Evolutionary conservation across 2,888 invertebrate species (phyloP).

Genomic region (Cephus runcator): DNA sequence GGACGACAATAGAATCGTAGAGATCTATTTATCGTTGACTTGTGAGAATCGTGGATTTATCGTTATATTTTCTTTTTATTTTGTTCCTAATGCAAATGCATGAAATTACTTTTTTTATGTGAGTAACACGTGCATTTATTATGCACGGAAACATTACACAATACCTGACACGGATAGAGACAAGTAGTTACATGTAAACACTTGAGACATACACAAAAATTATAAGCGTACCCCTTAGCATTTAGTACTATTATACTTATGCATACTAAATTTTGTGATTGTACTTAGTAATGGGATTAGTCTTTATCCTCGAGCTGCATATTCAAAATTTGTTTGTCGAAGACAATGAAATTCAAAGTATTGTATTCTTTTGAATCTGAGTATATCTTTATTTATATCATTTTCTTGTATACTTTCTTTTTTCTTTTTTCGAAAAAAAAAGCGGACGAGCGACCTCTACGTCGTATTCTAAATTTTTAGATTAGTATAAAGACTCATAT

Average conservation of each 20-base stretch:
- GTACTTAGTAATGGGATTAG: not conserved
- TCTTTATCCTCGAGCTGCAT: not conserved
- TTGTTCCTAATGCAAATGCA: slow-evolving; percentile 1
- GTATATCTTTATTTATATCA: too few species aligned
- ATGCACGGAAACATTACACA: not conserved
- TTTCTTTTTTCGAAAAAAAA: too few species aligned
- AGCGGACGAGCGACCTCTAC: too few species aligned
- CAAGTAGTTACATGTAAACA: not conserved
- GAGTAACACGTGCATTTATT: not conserved
- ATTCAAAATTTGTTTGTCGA: too few species aligned
- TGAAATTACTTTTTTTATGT: not conserved
- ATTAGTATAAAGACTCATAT: too few species aligned
- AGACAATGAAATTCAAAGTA: too few species aligned
- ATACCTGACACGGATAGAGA: not conserved
- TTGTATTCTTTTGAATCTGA: too few species aligned
- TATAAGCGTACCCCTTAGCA: not conserved
- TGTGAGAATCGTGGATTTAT: too few species aligned
- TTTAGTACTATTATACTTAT: not conserved
- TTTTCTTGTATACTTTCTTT: too few species aligned
- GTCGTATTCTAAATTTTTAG: too few species aligned
- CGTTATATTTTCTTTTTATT: not conserved
- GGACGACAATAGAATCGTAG: too few species aligned
- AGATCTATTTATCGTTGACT: too few species aligned
- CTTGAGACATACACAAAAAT: not conserved
- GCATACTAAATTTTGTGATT: not conserved